Percentiles rank a stretch among this genome's conserved stretches.
Evolutionary conservation across 2,888 invertebrate genomes (phyloP).

Genomic region (Xylota segnis): DNA sequence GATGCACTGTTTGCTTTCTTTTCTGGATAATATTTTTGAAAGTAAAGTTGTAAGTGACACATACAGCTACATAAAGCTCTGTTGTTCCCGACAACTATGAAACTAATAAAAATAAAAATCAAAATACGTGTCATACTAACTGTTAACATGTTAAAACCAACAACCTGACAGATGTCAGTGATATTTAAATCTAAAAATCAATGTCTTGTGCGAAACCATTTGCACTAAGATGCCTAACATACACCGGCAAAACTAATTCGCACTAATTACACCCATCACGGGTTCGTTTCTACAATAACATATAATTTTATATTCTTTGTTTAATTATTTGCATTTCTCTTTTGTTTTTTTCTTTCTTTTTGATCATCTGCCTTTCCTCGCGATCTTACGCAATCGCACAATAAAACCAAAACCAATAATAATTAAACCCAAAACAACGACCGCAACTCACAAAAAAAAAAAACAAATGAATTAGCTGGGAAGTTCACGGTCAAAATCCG

Average conservation of each 20-base stretch:
- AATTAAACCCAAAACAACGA: constrained; percentile 44
- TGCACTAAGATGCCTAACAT: constrained; percentile 3
- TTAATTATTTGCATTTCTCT: constrained; percentile 59
- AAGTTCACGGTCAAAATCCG: constrained; percentile 80
- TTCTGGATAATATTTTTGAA: too few relatives aligned
- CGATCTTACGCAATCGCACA: constrained; percentile 55
- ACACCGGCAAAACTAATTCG: constrained; percentile 4
- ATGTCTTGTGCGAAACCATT: not conserved
- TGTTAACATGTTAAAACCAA: not conserved
- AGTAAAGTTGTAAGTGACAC: too few relatives aligned
- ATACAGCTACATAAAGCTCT: too few relatives aligned
- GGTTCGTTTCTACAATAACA: not conserved
- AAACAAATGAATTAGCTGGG: constrained; percentile 76
- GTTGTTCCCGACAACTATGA: too few relatives aligned
- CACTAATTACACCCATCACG: constrained; percentile 12
- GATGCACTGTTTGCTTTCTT: too few relatives aligned
- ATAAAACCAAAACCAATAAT: constrained; percentile 49
- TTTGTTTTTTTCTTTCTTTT: constrained; percentile 44
- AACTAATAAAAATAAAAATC: too few relatives aligned
- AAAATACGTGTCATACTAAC: too few relatives aligned
- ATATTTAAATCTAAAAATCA: not conserved
- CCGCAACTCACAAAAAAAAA: constrained; percentile 41
- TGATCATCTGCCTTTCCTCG: constrained; percentile 43
- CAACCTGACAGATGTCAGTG: not conserved
- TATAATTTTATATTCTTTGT: constrained; percentile 25